A percentile compares a stretch with the other conserved stretches of the same genome.
phyloP scores from a whole-genome alignment of 2,888 invertebrate species.

The Plagiodera versicolora region DNA sequence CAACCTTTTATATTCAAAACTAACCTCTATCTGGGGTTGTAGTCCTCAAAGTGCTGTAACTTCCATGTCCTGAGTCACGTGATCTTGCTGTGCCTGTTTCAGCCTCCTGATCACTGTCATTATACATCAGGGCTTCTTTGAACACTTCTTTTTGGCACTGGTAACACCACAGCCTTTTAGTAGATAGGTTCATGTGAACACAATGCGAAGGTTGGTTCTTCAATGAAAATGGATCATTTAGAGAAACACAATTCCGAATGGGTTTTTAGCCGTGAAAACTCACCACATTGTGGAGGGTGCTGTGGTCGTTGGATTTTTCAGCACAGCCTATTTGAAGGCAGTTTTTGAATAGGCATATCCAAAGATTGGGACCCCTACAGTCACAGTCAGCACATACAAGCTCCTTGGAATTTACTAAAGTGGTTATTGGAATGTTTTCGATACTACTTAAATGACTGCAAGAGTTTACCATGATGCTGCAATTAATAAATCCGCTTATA shows the following conservation, averaged over 20 bases:
- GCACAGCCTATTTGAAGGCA: conserved; percentile 84
- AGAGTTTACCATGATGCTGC: conserved; percentile 37
- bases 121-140: conserved; percentile 43
- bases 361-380: conserved; percentile 75
- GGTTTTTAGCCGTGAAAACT: conserved; percentile 22
- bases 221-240: conserved; percentile 24
- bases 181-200: conserved; percentile 83
- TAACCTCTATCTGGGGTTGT: conserved; percentile 38
- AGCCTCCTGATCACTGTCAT: conserved; percentile 46
- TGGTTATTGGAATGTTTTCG: conserved; percentile 47
- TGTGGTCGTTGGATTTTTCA: conserved; percentile 80
- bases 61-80: conserved; percentile 48
- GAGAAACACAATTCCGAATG: no score
- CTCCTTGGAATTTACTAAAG: conserved; percentile 45
- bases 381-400: conserved; percentile 70
- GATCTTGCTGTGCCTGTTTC: conserved; percentile 38
- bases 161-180: conserved; percentile 87
- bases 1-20: conserved; percentile 12
- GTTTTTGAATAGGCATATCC: conserved; percentile 81
- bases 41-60: conserved; percentile 47
- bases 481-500: conserved; percentile 22
- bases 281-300: conserved; percentile 77
- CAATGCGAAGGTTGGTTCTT: conserved; percentile 70
- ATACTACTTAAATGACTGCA: conserved; percentile 47
- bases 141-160: conserved; percentile 82